Evolutionary conservation across 2,113 vertebrate species (phyloP), one percentile per base, ranked within the genome.

Genomic region (Uria aalge): DNA sequence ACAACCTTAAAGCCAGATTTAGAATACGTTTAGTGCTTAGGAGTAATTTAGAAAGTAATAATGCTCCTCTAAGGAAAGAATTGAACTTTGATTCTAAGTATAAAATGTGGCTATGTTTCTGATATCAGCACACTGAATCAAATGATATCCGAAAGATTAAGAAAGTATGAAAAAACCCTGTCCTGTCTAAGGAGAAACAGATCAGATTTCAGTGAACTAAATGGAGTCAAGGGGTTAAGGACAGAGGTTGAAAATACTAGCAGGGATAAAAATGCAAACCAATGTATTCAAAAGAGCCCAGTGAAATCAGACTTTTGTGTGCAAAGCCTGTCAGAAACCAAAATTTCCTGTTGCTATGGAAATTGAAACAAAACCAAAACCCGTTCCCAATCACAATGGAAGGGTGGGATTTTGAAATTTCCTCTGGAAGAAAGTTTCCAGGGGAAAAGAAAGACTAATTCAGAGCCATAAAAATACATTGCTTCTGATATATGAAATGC

Each of bases 321-420:
- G 68, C 55, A 94, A 79, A 88, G 23, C 12, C 38, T 67, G 19
- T 55, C 20, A 92, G 50, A 89, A 92, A 92, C 66, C 10, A 81
- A 81, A 30, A 71, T 75, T 91, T 92, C 43, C 69, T 72, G 60
- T 91, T 91, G 41, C 53, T 52, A 85, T 64, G 34, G 81, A 85
- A 96, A 81, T 60, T 78, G 68, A 96, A 94, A 94, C 21, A 81
- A 95, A 87, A 67, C 43, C 84, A 94, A 95, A 91, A 27, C 8
- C 66, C 34, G 43, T 43, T 96, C 32, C 52, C 56, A 94, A 40
- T 78, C 64, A 95, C 84, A 95, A 82, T 87, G 52, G 69, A 87
- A 92, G 76, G 47, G 47, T 73, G 32, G 18, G 27, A 96, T 95
- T 97, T 96, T 87, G 76, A 96, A 90, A 91, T 81, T 87, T 95